phyloP scores from a whole-genome alignment of 2,797 vertebrate species.

The Spea hammondii region DNA sequence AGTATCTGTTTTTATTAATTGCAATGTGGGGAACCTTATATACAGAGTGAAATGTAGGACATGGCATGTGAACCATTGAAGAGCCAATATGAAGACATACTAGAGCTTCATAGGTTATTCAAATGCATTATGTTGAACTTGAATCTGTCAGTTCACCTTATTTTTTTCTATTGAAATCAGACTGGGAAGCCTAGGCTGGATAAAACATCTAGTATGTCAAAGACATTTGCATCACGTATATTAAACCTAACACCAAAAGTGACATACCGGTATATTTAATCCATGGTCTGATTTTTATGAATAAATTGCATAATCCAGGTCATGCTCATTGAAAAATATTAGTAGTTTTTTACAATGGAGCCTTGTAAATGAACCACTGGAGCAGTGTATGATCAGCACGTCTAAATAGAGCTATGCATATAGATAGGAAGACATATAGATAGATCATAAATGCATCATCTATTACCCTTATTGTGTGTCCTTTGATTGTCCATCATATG shows the following conservation, averaged over 20 bases:
- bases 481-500: too few species aligned
- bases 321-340: too few species aligned
- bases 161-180: neutral
- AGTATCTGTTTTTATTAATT: conserved; percentile 5
- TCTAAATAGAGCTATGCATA: too few species aligned
- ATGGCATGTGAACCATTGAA: neutral
- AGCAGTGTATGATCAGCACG: too few species aligned
- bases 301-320: too few species aligned
- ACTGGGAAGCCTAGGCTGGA: neutral
- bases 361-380: too few species aligned
- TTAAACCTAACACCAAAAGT: neutral
- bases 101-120: neutral
- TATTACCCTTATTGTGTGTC: too few species aligned
- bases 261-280: neutral
- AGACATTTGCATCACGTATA: neutral
- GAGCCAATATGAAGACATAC: neutral
- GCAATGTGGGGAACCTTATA: conserved; percentile 2
- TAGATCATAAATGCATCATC: too few species aligned
- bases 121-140: neutral
- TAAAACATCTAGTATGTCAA: neutral
- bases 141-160: neutral
- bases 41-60: neutral
- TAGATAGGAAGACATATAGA: too few species aligned
- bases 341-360: too few species aligned
- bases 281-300: too few species aligned